Evolutionary conservation across 2,113 vertebrate genomes (phyloP).

Genomic region (Archocentrus centrarchus): DNA sequence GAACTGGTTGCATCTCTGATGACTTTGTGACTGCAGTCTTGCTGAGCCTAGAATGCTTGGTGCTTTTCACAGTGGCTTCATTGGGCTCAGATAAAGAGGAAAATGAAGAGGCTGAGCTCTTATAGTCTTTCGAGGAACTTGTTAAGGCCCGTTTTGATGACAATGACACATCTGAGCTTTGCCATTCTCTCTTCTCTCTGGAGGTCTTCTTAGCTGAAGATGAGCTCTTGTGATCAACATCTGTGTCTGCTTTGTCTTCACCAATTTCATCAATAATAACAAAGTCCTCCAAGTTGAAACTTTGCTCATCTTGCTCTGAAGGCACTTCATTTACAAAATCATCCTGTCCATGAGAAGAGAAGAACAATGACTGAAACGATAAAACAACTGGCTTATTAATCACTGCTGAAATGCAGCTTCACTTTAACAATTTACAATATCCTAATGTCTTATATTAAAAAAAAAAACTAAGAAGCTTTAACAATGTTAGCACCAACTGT

Average conservation of each 20-base stretch:
- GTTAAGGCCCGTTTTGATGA: background rate
- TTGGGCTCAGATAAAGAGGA: conserved; percentile 1
- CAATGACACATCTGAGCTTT: background rate
- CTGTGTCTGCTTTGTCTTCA: background rate
- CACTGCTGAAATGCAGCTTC: background rate
- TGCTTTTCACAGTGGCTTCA: conserved; percentile 11
- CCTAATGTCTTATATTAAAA: background rate
- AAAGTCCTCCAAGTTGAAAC: conserved; percentile 55
- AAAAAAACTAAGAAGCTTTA: background rate
- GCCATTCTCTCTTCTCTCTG: background rate
- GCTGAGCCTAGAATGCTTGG: background rate
- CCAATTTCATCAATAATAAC: conserved; percentile 61
- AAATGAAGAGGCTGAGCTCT: conserved; percentile 1
- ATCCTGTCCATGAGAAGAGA: background rate
- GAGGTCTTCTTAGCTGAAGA: background rate
- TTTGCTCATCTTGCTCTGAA: background rate
- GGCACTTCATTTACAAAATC: background rate
- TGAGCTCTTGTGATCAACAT: background rate
- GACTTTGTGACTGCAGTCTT: background rate
- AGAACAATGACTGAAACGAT: background rate
- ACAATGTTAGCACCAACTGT: background rate
- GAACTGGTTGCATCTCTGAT: background rate
- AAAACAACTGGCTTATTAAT: background rate
- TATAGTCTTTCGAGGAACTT: background rate
- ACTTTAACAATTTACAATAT: background rate